Percentiles rank a stretch among this genome's conserved stretches.
phyloP scores from a whole-genome alignment of 1,140 invertebrate species.

The Penaeus chinensis region DNA sequence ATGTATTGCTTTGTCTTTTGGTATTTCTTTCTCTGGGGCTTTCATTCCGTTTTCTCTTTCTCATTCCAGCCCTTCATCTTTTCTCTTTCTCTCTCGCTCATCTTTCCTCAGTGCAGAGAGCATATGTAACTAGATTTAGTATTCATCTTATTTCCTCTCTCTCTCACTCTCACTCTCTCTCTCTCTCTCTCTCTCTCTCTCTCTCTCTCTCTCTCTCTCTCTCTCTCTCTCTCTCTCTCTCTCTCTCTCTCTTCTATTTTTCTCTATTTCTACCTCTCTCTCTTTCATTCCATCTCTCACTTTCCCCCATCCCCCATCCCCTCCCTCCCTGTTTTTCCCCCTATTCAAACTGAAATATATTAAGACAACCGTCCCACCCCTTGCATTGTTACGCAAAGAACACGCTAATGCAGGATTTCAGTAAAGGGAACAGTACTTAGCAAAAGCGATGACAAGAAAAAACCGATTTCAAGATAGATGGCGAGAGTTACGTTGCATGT shows the following conservation, averaged over 20 bases:
- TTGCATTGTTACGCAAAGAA: not conserved
- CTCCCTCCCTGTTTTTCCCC: not conserved
- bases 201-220: slow-evolving; percentile 16
- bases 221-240: not conserved
- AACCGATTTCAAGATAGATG: no score
- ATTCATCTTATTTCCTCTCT: no score
- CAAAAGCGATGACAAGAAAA: no score
- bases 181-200: not conserved
- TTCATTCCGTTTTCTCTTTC: no score
- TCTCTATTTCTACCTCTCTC: not conserved
- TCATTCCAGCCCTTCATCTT: not conserved
- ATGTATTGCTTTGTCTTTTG: no score
- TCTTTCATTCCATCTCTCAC: no score
- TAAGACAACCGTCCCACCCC: not conserved
- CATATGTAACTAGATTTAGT: no score
- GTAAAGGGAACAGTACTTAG: no score
- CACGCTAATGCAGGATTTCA: not conserved
- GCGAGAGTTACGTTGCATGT: no score
- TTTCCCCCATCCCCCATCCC: not conserved
- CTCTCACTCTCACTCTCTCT: not conserved
- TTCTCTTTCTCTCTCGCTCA: not conserved
- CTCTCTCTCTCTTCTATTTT: not conserved
- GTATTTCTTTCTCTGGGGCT: no score
- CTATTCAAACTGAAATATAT: no score
- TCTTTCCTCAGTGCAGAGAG: no score